These are phyloP conservation scores for Myzus persicae DNA, from an alignment of 1,140 invertebrate genomes.

Conservation along the genomic window DNA sequence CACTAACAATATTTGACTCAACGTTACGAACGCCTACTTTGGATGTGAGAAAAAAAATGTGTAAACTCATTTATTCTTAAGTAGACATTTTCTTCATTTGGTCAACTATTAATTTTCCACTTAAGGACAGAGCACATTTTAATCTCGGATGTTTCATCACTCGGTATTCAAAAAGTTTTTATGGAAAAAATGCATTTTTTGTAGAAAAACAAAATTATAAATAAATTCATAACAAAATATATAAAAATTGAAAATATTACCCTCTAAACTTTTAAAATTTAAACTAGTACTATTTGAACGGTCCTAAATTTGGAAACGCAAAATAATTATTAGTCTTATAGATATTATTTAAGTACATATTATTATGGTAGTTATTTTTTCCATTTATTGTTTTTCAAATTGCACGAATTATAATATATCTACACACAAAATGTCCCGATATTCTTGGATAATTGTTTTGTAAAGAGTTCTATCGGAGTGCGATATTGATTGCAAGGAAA, in stretches of 20 bases:
- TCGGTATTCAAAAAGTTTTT: too few species aligned
- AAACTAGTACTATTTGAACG: neutral
- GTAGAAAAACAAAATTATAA: too few species aligned
- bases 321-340: neutral
- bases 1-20: neutral
- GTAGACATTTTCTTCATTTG: too few species aligned
- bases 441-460: neutral
- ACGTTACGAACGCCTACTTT: neutral
- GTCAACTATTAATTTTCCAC: too few species aligned
- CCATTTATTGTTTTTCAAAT: neutral
- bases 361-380: too few species aligned
- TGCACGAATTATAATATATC: neutral
- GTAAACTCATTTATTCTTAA: neutral
- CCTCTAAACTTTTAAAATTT: too few species aligned
- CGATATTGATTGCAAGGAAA: neutral
- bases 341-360: neutral
- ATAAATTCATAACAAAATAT: too few species aligned
- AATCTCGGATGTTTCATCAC: too few species aligned
- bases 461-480: neutral
- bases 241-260: too few species aligned
- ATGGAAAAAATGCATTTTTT: too few species aligned
- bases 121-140: too few species aligned
- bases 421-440: neutral
- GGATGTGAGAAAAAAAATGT: neutral
- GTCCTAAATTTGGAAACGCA: neutral